Base-by-base conservation (phyloP, 2,888 invertebrate genomes). In the Arge pagana region DNA sequence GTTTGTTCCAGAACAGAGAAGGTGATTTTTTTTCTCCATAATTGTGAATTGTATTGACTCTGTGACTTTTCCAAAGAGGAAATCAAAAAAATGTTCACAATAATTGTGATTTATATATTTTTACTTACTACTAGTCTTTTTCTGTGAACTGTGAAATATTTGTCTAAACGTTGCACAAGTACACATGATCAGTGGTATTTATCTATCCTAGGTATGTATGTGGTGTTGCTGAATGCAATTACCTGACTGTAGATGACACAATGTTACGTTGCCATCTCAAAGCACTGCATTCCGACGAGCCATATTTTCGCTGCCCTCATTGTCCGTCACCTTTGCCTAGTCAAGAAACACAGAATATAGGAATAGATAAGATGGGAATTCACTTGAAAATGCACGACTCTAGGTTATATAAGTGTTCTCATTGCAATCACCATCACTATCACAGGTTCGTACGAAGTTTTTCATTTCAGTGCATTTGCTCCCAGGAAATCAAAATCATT, bases 351-450 rank as follows among this genome's bases (percentile, higher is more conserved):
- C 63, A 77, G 58, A 69, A 79, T 21, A 70, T 85, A 48, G 79
- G 82, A 0, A 79, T 85, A 3, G 81, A 84, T n/a, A 81, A 84
- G 55, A 82, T 91, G 51, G 74, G 87, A 8, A 79, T 82, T 41
- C 93, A 93, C 74, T 79, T 92, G 54, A 85, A 86, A 66, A 83
- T 88, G 77, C 93, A 93, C 75, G 89, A 89, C 57, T 77, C 80
- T 4, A 81, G 81, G 52, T 75, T 93, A 26, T 90, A 85, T 73
- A 87, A 86, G 61, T 93, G 92, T 73, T 81, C 84, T 0, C 77
- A 80, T 54, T 93, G 93, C 66, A 68, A 78, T 26, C 85, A 84
- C 69, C 81, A 86, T 59, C 86, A 89, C 70, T 82, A 83, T 66
- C 82, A 82, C 59, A 74, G 78, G 64, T 74, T 75, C 60, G 68